phyloP scores from a whole-genome alignment of 2,888 invertebrate genomes.

The Strigamia crassipes region DNA sequence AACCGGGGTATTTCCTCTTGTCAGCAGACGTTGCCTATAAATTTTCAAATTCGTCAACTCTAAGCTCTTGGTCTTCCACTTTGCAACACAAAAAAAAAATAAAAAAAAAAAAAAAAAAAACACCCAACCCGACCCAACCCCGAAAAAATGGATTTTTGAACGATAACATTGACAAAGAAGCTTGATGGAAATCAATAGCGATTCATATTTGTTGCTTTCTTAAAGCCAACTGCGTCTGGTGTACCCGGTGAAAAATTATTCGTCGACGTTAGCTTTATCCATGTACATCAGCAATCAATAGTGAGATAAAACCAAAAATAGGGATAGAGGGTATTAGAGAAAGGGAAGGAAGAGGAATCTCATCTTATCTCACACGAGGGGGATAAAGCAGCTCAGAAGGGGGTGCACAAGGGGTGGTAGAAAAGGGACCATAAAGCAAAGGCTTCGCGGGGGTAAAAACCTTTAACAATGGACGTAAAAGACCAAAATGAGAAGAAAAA shows the following conservation, averaged over 20 bases:
- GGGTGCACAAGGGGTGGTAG: constrained; percentile 28
- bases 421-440: constrained; percentile 19
- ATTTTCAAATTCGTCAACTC: no score
- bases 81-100: no score
- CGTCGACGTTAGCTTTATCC: background rate
- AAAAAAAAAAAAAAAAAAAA: background rate
- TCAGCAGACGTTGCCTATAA: no score
- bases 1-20: no score
- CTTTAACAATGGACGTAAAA: background rate
- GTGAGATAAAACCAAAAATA: constrained; percentile 3
- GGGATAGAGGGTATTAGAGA: background rate
- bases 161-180: background rate
- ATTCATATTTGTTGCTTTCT: background rate
- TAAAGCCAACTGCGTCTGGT: background rate
- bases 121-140: no score
- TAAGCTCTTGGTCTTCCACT: no score
- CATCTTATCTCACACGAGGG: constrained; percentile 26
- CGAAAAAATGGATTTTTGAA: background rate
- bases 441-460: constrained; percentile 13
- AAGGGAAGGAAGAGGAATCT: constrained; percentile 22
- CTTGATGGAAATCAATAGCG: background rate
- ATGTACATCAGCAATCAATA: constrained; percentile 20
- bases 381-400: constrained; percentile 27
- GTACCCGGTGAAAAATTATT: background rate
- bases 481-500: background rate